Conservation (phyloP, 2,113 vertebrate species). For the Podilymbus podiceps region DNA sequence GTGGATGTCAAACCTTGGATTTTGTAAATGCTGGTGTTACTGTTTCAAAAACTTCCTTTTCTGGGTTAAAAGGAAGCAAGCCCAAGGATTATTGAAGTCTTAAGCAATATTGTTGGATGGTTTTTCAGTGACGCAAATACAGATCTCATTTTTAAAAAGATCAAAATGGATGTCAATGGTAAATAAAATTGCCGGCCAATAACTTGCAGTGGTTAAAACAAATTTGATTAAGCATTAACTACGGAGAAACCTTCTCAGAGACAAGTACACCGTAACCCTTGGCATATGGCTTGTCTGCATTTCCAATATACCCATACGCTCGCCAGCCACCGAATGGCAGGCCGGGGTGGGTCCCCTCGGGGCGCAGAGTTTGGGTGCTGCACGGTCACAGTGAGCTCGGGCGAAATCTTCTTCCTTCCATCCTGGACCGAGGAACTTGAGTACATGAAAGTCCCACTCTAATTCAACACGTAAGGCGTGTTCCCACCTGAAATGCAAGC, state of each 20-base stretch:
- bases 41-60: conserved; percentile 33
- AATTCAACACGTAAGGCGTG: not conserved
- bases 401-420: not conserved
- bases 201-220: conserved; percentile 22
- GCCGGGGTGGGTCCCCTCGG: not conserved
- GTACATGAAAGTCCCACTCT: not conserved
- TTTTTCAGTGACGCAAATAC: conserved; percentile 51
- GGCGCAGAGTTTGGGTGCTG: not conserved
- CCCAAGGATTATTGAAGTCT: conserved; percentile 34
- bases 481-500: not conserved
- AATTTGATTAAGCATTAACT: conserved; percentile 66
- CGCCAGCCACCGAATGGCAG: rapidly evolving
- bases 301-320: not conserved
- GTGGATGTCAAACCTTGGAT: not conserved
- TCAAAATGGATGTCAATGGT: conserved; percentile 9
- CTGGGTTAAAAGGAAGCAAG: conserved; percentile 55
- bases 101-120: conserved; percentile 49
- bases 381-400: not conserved
- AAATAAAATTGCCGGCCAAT: conserved; percentile 40
- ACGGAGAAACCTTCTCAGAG: conserved; percentile 36
- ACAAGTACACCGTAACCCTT: not conserved
- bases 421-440: not conserved
- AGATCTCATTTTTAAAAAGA: conserved; percentile 38
- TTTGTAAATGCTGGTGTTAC: not conserved
- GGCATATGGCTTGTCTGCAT: not conserved